A percentile compares a stretch with the other conserved stretches of the same genome.
These are phyloP conservation scores for Deroplatys truncata DNA, from an alignment of 2,888 invertebrate species.

Conservation along the genomic window DNA sequence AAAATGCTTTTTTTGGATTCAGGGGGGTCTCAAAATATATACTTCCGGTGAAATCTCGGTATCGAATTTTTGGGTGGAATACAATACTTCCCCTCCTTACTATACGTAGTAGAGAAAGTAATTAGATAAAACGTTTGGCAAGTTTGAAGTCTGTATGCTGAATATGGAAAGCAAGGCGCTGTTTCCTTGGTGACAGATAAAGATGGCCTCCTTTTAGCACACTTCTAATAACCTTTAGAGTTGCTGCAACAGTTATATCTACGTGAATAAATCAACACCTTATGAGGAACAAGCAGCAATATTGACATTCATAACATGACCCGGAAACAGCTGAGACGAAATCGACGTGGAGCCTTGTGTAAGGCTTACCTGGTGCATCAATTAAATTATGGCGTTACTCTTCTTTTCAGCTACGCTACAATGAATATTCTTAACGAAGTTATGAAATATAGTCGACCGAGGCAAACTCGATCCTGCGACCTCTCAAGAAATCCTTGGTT, in stretches of 20 bases:
- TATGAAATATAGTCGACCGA: not conserved
- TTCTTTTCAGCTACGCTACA: not conserved
- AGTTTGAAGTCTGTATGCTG: no score
- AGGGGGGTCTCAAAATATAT: no score
- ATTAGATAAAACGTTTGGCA: no score
- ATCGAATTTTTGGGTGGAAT: no score
- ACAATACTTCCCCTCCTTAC: no score
- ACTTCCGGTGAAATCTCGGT: no score
- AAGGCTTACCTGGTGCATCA: not conserved
- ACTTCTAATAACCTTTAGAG: not conserved
- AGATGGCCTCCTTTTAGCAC: not conserved
- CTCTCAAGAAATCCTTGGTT: not conserved
- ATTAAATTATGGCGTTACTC: not conserved
- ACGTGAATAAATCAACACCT: not conserved
- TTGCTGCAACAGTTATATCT: not conserved
- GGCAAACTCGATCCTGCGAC: not conserved
- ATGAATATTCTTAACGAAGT: not conserved
- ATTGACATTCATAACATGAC: not conserved
- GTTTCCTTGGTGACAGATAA: not conserved
- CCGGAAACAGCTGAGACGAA: not conserved
- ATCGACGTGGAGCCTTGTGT: not conserved
- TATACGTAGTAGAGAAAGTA: no score
- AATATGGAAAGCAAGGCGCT: not conserved
- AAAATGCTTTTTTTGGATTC: no score
- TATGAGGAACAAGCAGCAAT: not conserved